Evolutionary conservation across 2,113 vertebrate species (phyloP).

Genomic region (Thunnus maccoyii): DNA sequence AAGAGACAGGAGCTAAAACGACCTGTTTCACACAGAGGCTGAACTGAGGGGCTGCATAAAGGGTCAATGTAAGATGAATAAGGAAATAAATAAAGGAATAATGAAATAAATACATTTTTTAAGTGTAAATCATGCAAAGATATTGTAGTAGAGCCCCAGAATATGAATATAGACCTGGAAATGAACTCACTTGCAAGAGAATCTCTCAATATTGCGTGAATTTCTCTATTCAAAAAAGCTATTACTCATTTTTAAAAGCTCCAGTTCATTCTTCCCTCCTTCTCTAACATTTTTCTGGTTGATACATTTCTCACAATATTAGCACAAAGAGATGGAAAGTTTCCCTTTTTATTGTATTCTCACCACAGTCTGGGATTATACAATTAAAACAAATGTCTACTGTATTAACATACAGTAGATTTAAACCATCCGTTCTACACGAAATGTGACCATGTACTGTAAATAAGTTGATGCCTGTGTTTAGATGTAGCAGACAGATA

Average conservation of each 20-base stretch:
- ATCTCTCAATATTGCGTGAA: neutral
- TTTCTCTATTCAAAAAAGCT: neutral
- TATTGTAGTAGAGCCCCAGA: no score
- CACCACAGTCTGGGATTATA: neutral
- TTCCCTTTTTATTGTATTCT: neutral
- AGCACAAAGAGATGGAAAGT: neutral
- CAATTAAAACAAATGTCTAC: constrained; percentile 8
- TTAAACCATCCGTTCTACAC: neutral
- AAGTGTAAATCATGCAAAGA: no score
- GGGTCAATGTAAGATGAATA: no score
- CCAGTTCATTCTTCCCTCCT: neutral
- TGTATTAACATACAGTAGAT: neutral
- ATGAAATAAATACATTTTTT: no score
- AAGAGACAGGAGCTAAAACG: no score
- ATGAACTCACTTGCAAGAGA: neutral
- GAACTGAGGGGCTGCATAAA: no score
- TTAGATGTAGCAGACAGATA: neutral
- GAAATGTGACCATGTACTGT: neutral
- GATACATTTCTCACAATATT: no score
- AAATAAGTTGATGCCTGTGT: constrained; percentile 20
- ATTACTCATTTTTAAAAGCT: neutral
- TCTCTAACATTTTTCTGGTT: neutral
- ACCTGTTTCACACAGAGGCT: no score
- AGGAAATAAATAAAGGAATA: no score
- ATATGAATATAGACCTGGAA: no score